Percentiles rank a stretch among this genome's conserved stretches.
phyloP scores from a whole-genome alignment of 2,888 invertebrate genomes.

The Beris morrisii region DNA sequence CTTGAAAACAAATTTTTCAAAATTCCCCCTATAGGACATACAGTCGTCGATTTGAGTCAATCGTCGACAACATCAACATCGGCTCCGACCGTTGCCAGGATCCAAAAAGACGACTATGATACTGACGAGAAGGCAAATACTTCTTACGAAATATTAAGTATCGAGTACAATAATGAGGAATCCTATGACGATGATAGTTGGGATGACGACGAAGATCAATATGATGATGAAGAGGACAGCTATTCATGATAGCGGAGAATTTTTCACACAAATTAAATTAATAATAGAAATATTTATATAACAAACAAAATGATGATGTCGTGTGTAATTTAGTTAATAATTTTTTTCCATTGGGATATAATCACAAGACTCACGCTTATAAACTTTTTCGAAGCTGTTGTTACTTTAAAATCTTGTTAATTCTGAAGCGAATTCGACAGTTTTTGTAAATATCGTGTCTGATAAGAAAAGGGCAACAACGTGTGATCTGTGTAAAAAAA shows the following conservation, averaged over 20 bases:
- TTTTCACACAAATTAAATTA: neutral
- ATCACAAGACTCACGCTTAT: neutral
- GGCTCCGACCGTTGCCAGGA: slow-evolving; percentile 14
- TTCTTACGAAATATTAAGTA: slow-evolving; percentile 37
- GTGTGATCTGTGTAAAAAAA: slow-evolving; percentile 20
- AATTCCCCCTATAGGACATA: slow-evolving; percentile 27
- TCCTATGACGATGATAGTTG: slow-evolving; percentile 32
- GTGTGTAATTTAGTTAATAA: neutral
- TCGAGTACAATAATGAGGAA: slow-evolving; percentile 35
- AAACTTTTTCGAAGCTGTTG: too few species aligned
- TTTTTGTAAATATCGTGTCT: too few species aligned
- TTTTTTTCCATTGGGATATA: too few species aligned
- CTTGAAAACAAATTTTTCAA: slow-evolving; percentile 28
- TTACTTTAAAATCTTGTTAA: too few species aligned
- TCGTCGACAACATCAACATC: slow-evolving; percentile 15
- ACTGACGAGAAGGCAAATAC: slow-evolving; percentile 31
- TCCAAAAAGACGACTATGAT: slow-evolving; percentile 10
- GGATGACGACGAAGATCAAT: slow-evolving; percentile 33
- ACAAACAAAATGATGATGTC: neutral
- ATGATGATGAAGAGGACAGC: slow-evolving; percentile 34
- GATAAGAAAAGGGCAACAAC: neutral
- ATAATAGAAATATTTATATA: neutral
- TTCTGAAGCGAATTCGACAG: too few species aligned
- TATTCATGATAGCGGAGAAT: slow-evolving; percentile 24
- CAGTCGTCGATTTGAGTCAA: slow-evolving; percentile 22